Percentiles rank a stretch among this genome's conserved stretches.
These are phyloP conservation scores for Microtus pennsylvanicus DNA, from an alignment of 2,113 vertebrate genomes.

Conservation along the genomic window DNA sequence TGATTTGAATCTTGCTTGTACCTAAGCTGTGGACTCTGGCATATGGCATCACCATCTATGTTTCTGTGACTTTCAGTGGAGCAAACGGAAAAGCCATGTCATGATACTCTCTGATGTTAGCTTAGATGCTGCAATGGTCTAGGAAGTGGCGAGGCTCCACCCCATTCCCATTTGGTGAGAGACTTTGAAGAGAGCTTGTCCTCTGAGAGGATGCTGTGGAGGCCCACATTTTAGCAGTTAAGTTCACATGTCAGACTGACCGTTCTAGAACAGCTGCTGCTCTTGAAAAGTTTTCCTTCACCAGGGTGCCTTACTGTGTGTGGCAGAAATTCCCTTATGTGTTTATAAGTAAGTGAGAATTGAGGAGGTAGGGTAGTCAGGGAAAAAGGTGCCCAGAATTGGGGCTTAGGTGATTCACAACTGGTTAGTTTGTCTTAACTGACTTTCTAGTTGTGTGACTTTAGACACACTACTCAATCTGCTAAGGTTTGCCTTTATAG, in stretches of 20 bases:
- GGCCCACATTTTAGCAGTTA: neutral
- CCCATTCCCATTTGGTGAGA: neutral
- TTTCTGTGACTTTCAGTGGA: neutral
- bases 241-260: neutral
- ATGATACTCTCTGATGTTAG: neutral
- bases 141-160: neutral
- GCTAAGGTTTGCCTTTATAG: neutral
- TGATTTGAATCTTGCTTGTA: neutral
- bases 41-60: neutral
- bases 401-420: neutral
- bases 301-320: neutral
- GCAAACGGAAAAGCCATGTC: neutral
- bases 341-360: neutral
- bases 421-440: neutral
- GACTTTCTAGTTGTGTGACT: neutral
- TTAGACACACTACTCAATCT: neutral
- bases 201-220: neutral
- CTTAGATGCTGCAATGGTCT: neutral
- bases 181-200: neutral
- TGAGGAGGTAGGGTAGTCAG: neutral
- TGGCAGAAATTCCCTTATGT: neutral
- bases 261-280: neutral
- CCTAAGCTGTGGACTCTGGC: constrained; percentile 13
- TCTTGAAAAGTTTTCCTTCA: neutral
- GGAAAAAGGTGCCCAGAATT: neutral